phyloP scores from a whole-genome alignment of 2,113 vertebrate species.

The Elgaria multicarinata region DNA sequence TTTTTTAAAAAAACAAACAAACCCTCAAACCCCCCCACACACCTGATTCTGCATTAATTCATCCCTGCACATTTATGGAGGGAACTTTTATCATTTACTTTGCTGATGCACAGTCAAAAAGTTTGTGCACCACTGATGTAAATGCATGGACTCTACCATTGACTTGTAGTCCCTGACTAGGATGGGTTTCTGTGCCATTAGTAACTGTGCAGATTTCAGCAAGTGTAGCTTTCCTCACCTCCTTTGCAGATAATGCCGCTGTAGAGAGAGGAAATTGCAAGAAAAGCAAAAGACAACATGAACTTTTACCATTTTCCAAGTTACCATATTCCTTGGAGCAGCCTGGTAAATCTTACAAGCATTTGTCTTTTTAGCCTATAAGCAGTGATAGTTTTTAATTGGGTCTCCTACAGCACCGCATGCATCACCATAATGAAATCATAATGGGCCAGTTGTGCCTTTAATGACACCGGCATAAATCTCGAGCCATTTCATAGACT shows the following conservation, averaged over 20 bases:
- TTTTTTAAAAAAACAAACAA: no score
- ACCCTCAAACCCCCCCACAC: no score
- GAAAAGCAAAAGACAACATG: background rate
- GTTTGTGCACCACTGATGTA: background rate
- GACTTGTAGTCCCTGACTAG: background rate
- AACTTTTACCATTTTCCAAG: background rate
- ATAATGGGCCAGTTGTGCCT: background rate
- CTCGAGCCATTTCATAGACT: background rate
- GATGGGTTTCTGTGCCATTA: background rate
- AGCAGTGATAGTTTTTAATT: background rate
- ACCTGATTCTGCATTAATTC: no score
- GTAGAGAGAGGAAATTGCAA: background rate
- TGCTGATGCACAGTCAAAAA: no score
- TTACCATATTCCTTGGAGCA: background rate
- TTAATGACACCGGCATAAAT: background rate
- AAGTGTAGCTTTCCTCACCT: conserved; percentile 13
- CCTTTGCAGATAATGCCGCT: conserved; percentile 17
- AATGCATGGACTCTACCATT: background rate
- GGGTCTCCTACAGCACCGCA: conserved; percentile 14
- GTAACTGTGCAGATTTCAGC: background rate
- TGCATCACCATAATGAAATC: conserved; percentile 29
- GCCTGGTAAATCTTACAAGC: background rate
- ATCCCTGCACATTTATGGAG: no score
- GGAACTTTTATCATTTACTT: no score
- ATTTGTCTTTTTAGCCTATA: background rate